phyloP scores from a whole-genome alignment of 2,797 vertebrate genomes.

The Liasis olivaceus region DNA sequence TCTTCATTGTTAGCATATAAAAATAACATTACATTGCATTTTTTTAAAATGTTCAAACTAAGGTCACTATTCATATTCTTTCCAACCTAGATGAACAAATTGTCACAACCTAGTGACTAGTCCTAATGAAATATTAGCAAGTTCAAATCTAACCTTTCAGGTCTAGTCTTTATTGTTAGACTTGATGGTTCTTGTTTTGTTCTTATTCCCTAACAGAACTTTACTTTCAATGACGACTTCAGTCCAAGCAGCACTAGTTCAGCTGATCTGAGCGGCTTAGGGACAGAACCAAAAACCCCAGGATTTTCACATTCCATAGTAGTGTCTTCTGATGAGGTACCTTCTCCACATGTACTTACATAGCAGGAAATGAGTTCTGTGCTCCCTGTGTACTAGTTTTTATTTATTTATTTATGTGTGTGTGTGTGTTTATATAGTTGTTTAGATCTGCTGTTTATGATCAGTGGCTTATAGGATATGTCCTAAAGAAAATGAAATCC shows the following conservation, averaged over 20 bases:
- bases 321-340: constrained; percentile 92
- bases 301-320: constrained; percentile 79
- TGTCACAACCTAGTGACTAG: constrained; percentile 19
- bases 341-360: constrained; percentile 15
- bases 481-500: background rate
- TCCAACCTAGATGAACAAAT: background rate
- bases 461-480: background rate
- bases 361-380: constrained; percentile 20
- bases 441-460: background rate
- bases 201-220: constrained; percentile 77
- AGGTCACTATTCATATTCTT: constrained; percentile 2
- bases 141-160: constrained; percentile 15
- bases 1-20: background rate
- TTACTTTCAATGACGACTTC: constrained; percentile 83
- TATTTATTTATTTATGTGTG: background rate
- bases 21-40: constrained; percentile 29
- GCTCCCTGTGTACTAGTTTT: background rate
- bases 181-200: background rate
- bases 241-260: constrained; percentile 94
- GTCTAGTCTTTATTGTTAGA: background rate
- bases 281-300: constrained; percentile 81
- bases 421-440: background rate
- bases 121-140: constrained; percentile 44
- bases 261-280: constrained; percentile 86
- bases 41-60: constrained; percentile 8